phyloP scores from a whole-genome alignment of 2,888 invertebrate genomes.

The Chrysotoxum bicinctum region DNA sequence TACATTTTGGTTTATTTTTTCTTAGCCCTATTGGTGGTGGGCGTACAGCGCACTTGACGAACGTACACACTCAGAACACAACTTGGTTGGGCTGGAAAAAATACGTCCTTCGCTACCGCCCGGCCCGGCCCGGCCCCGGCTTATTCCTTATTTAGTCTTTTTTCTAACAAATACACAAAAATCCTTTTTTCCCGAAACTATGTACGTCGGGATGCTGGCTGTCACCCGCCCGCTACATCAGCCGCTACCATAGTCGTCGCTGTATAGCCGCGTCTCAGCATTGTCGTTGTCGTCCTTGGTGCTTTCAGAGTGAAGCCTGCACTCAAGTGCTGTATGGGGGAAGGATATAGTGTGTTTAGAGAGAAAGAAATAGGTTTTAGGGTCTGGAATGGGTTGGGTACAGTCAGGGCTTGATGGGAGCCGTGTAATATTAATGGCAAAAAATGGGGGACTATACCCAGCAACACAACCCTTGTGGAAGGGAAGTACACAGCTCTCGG shows the following conservation, averaged over 20 bases:
- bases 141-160: constrained; percentile 69
- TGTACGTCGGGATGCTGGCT: constrained; percentile 64
- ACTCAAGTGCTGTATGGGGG: constrained; percentile 67
- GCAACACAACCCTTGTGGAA: constrained; percentile 66
- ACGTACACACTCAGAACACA: constrained; percentile 49
- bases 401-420: constrained; percentile 75
- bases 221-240: constrained; percentile 8
- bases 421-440: constrained; percentile 79
- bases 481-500: constrained; percentile 47
- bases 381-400: constrained; percentile 26
- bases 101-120: constrained; percentile 41
- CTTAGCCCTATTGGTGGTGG: constrained; percentile 50
- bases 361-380: constrained; percentile 70
- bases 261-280: constrained; percentile 35
- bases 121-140: constrained; percentile 19
- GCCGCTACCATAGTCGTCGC: background rate
- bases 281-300: constrained; percentile 25
- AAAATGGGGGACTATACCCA: constrained; percentile 75
- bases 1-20: constrained; percentile 72
- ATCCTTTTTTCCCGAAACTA: constrained; percentile 75
- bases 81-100: constrained; percentile 2
- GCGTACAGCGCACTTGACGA: constrained; percentile 59
- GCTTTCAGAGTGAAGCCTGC: constrained; percentile 58
- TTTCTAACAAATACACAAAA: constrained; percentile 76
- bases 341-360: constrained; percentile 71